These are phyloP conservation scores for Amazona finschi DNA, from an alignment of 2,797 vertebrate genomes.

Conservation along the genomic window DNA sequence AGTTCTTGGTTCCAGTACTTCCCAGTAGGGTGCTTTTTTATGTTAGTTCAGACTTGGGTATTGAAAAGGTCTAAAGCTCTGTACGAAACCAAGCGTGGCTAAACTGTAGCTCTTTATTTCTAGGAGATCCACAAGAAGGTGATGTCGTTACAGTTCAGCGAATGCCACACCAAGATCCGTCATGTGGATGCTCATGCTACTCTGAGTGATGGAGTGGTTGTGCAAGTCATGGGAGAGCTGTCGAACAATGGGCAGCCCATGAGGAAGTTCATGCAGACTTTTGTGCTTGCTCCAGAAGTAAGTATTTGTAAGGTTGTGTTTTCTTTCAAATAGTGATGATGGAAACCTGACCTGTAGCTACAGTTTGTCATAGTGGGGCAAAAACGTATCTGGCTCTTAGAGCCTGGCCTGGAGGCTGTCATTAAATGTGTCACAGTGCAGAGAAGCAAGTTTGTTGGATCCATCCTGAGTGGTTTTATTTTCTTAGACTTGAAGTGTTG, in stretches of 20 bases:
- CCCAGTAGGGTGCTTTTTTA: background rate
- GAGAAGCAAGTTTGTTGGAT: background rate
- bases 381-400: background rate
- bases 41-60: rapidly evolving
- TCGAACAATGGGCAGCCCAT: conserved; percentile 96
- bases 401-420: background rate
- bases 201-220: conserved; percentile 93
- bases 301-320: background rate
- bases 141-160: conserved; percentile 96
- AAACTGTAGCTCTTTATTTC: background rate
- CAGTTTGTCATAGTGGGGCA: background rate
- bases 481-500: background rate
- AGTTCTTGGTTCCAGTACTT: background rate
- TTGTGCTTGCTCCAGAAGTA: conserved; percentile 97
- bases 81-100: background rate
- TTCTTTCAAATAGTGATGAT: background rate
- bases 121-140: conserved; percentile 99
- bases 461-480: background rate
- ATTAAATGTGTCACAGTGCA: background rate
- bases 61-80: background rate
- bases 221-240: conserved; percentile 96
- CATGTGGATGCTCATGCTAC: conserved; percentile 97
- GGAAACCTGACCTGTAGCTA: background rate
- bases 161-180: conserved; percentile 97
- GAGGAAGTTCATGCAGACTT: conserved; percentile 99